Evolutionary conservation across 2,113 vertebrate genomes (phyloP).

Genomic region (Clarias batrachus): DNA sequence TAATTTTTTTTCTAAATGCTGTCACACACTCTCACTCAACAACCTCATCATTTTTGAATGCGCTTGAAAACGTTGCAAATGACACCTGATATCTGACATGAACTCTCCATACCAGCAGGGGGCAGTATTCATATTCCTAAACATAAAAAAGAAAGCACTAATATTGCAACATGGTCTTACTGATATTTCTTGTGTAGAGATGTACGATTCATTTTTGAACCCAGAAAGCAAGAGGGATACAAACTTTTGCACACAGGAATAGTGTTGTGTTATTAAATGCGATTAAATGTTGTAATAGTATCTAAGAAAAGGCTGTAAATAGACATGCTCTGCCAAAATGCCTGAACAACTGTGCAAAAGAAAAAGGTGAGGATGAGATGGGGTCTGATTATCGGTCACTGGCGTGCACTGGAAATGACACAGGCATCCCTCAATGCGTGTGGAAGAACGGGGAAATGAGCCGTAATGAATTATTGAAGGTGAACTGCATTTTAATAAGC

Average conservation of each 20-base stretch:
- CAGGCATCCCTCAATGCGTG: neutral
- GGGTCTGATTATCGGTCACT: neutral
- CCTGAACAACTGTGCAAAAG: too few species aligned
- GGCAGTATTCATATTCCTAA: neutral
- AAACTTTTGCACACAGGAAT: neutral
- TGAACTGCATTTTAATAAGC: slow-evolving; percentile 48
- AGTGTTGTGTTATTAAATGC: too few species aligned
- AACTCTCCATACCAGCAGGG: slow-evolving; percentile 9
- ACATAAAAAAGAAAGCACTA: neutral
- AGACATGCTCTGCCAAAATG: too few species aligned
- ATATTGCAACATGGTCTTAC: neutral
- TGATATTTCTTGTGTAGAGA: neutral
- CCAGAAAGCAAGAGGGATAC: neutral
- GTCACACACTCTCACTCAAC: neutral
- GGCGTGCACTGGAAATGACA: slow-evolving; percentile 5
- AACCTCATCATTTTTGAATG: neutral
- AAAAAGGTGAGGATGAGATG: neutral
- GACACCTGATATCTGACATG: neutral
- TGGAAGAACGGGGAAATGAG: slow-evolving; percentile 35
- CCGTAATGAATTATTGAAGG: slow-evolving; percentile 46
- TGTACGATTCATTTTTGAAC: neutral
- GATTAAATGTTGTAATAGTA: neutral
- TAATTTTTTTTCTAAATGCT: too few species aligned
- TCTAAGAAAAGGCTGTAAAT: too few species aligned
- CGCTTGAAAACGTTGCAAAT: neutral